Conservation (phyloP, 2,113 vertebrate genomes). For the Ailuropoda melanoleuca region DNA sequence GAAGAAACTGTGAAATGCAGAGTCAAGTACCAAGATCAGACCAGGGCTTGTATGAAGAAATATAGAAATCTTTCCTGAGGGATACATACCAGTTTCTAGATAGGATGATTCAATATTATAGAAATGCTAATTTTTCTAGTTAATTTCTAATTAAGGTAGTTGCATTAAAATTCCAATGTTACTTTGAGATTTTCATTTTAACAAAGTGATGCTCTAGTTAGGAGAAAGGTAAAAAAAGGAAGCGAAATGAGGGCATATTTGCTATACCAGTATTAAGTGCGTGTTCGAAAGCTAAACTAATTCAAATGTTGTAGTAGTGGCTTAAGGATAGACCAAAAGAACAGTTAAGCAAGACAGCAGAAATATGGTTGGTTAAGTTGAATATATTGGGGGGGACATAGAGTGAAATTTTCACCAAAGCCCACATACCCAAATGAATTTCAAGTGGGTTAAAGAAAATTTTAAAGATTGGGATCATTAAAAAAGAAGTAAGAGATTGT, state of each 20-base stretch:
- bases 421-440: not conserved
- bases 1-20: not conserved
- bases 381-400: not conserved
- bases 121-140: not conserved
- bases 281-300: not conserved
- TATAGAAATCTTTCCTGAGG: not conserved
- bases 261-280: not conserved
- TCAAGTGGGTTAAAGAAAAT: not conserved
- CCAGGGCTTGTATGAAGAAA: not conserved
- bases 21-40: not conserved
- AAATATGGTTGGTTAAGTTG: not conserved
- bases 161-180: not conserved
- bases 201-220: not conserved
- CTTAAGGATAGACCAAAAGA: not conserved
- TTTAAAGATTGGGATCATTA: not conserved
- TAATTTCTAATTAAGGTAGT: not conserved
- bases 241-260: not conserved
- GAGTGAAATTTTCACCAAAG: not conserved
- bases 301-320: not conserved
- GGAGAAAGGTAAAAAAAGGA: not conserved
- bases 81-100: not conserved
- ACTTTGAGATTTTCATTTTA: not conserved
- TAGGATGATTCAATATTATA: not conserved
- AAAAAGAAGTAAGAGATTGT: not conserved
- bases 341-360: not conserved